Base-by-base conservation (phyloP, 2,113 vertebrate genomes). In the Rhadina sibilatrix region DNA sequence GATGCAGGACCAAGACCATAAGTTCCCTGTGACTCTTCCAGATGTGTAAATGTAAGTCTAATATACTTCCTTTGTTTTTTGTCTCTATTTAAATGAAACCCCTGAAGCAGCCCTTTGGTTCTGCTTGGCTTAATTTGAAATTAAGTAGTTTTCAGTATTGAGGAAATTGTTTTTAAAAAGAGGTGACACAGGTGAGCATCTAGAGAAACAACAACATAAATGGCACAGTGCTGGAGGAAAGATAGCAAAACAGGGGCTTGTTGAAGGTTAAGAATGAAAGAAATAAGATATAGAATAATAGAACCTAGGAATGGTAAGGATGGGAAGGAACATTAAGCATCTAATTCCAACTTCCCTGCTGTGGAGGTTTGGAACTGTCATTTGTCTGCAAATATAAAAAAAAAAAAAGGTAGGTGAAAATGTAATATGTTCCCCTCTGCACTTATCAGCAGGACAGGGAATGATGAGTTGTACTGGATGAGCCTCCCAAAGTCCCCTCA, bases 131-230 rank as follows among this genome's bases (percentile, higher is more conserved):
- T 83, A 15, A 50, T 76, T 49, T 72, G 28, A 90, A 90, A 95
- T 65, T 40, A 40, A 14, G 4, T 4, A 33, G 25, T 59, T 38
- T 64, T 83, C 30, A 46, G 13, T 38, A 72, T 17, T 42, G 54
- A 83, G 63, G 23, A 54, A 83, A 92, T 60, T 23, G 7, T 1
- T 46, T 87, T 54, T 2, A 65, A 63, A 57, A 53, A 30, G 11
- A 42, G 23, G 22, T 31, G 40, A 59, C 35, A 68, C 10, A n/a
- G 44, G 20, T 0, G 0, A 86, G 9, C 0, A 3, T 35, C 33
- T 38, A 53, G 25, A 65, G 50, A 19, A 75, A 56, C 6, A 49
- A 3, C 0, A 11, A 52, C 8, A 63, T 5, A 31, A 53, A 37
- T 30, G 4, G 3, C 20, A 30, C 11, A 25, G 4, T 1, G 0